These are phyloP conservation scores for Trachelus tabidus DNA, from an alignment of 2,888 invertebrate species.

Conservation along the genomic window DNA sequence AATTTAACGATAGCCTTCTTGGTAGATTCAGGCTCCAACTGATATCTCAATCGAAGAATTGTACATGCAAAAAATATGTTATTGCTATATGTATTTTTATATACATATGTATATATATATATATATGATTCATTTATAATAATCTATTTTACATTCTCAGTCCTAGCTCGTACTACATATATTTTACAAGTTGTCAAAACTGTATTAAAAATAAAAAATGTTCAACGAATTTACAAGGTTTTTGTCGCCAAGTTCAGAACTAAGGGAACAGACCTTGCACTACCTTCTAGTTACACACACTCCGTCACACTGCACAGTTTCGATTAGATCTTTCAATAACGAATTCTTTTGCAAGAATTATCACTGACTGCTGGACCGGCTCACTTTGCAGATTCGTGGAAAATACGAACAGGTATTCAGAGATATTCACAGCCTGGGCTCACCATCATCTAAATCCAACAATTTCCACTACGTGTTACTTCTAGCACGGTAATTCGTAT, in stretches of 20 bases:
- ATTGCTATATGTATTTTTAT: slow-evolving; percentile 41
- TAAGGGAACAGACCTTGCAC: background rate
- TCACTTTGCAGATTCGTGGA: slow-evolving; percentile 5
- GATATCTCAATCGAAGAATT: slow-evolving; percentile 27
- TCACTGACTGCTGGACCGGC: background rate
- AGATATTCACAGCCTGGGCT: slow-evolving; percentile 53
- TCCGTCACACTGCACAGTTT: background rate
- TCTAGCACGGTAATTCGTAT: background rate
- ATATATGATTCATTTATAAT: slow-evolving; percentile 21
- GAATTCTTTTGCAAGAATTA: background rate
- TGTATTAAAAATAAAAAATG: slow-evolving; percentile 50
- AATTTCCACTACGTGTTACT: background rate
- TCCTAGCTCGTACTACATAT: slow-evolving; percentile 28
- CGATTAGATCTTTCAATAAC: background rate
- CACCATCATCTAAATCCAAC: background rate
- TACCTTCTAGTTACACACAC: background rate
- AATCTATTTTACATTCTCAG: slow-evolving; percentile 36
- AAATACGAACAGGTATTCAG: slow-evolving; percentile 28
- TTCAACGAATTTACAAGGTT: slow-evolving; percentile 32
- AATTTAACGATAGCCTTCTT: slow-evolving; percentile 39
- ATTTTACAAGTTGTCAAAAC: slow-evolving; percentile 30
- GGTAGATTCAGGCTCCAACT: slow-evolving; percentile 20
- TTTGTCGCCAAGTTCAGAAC: slow-evolving; percentile 15
- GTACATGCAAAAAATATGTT: slow-evolving; percentile 41
- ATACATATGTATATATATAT: slow-evolving; percentile 26